phyloP scores from a whole-genome alignment of 2,797 vertebrate species.

The Liparis tanakae region DNA sequence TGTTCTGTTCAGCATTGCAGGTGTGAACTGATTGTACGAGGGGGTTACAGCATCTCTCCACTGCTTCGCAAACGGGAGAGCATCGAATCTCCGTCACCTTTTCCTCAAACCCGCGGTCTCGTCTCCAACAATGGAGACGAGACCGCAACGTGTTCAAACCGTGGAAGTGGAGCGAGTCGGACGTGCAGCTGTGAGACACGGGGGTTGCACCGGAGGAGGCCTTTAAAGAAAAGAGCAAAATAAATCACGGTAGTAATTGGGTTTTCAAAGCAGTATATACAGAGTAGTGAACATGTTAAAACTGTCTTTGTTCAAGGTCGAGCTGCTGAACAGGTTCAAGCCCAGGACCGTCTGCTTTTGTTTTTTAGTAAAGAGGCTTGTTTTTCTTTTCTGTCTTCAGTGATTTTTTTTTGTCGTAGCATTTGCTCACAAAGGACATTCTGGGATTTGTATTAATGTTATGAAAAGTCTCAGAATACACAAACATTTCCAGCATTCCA shows the following conservation, averaged over 20 bases:
- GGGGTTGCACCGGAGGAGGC: not conserved
- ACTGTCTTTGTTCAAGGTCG: not conserved
- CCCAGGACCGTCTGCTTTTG: not conserved
- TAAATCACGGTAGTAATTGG: conserved; percentile 5
- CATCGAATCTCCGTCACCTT: conserved; percentile 9
- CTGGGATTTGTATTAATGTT: conserved; percentile 38
- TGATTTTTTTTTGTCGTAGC: not conserved
- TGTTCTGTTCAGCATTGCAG: not conserved
- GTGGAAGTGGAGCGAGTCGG: not conserved
- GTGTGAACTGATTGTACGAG: not conserved
- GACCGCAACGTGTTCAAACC: conserved; percentile 13
- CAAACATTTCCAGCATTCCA: not conserved
- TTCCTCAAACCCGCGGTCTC: conserved; percentile 15
- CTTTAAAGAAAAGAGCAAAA: conserved; percentile 26
- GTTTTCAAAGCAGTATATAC: conserved; percentile 7
- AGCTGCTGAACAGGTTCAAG: conserved; percentile 1
- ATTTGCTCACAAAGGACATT: not conserved
- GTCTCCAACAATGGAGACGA: conserved; percentile 21
- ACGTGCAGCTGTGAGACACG: conserved; percentile 11
- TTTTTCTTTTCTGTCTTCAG: conserved; percentile 14
- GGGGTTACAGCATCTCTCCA: not conserved
- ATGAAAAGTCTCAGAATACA: conserved; percentile 25
- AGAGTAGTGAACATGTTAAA: not conserved
- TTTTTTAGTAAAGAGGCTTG: conserved; percentile 1
- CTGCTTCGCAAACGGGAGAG: conserved; percentile 5